phyloP scores from a whole-genome alignment of 2,113 vertebrate species.

The Hippocampus abdominalis region DNA sequence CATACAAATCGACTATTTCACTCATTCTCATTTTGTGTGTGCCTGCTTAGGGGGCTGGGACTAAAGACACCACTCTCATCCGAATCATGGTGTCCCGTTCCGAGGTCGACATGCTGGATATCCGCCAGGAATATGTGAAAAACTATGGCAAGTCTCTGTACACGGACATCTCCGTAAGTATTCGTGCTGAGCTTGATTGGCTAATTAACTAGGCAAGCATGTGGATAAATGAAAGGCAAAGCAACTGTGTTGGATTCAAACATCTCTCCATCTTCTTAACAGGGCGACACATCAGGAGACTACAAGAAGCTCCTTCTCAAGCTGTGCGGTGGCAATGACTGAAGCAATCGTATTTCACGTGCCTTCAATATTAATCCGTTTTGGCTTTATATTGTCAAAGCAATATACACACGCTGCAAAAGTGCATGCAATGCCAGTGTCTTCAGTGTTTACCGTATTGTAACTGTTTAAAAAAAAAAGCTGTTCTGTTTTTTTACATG shows the following conservation, averaged over 20 bases:
- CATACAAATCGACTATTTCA: not conserved
- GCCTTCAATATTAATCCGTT: slow-evolving; percentile 18
- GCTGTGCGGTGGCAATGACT: slow-evolving; percentile 95
- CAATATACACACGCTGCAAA: slow-evolving; percentile 31
- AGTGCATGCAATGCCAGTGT: slow-evolving; percentile 51
- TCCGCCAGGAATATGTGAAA: slow-evolving; percentile 84
- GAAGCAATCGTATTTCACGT: slow-evolving; percentile 16
- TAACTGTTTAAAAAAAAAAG: slow-evolving; percentile 14
- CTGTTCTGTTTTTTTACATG: slow-evolving; percentile 41
- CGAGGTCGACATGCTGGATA: slow-evolving; percentile 89
- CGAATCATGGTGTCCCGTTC: slow-evolving; percentile 95
- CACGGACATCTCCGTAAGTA: slow-evolving; percentile 84
- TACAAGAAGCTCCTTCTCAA: slow-evolving; percentile 93
- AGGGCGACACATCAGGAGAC: slow-evolving; percentile 97
- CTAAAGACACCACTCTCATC: slow-evolving; percentile 90
- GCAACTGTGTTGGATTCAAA: not conserved
- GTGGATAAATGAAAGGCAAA: not conserved
- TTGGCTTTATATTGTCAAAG: slow-evolving; percentile 16
- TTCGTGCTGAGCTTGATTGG: not conserved
- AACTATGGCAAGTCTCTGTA: slow-evolving; percentile 91
- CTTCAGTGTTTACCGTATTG: slow-evolving; percentile 20
- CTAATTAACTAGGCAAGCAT: not conserved
- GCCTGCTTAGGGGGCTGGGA: slow-evolving; percentile 81
- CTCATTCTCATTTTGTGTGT: not conserved
- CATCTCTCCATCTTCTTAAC: slow-evolving; percentile 29